Base-by-base conservation (phyloP, 2,888 invertebrate species). In the Leptopilina drosophilae region DNA sequence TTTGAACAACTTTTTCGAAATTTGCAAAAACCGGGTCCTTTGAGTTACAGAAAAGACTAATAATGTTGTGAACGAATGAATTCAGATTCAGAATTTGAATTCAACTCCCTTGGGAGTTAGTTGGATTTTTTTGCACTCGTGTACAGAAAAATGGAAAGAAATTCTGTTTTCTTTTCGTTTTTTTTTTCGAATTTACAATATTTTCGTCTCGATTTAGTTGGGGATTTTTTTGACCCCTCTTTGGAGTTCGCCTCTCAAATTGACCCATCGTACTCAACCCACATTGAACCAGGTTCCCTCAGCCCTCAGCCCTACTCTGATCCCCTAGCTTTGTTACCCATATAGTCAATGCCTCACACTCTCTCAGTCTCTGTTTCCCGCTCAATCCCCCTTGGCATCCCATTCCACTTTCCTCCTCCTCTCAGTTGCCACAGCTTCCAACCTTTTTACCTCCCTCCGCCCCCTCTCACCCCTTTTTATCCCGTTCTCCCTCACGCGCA, bases 381-480 rank as follows among this genome's bases (percentile, higher is more conserved):
- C 80, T 80, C 82, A 76, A 65, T 66, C 66, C 65, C 49, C 64
- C 83, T 83, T 86, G 86, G 87, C 88, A 86, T 84, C 87, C 87
- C 88, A 87, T 85, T 86, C 87, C 86, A 86, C 33, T 73, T 73
- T 73, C 56, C 77, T 26, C 59, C 77, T 49, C 77, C 64, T 83
- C 85, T 83, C 84, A 82, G 84, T 86, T 86, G 87, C 89, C 88
- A 85, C 88, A 88, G 88, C 89, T 87, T 87, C 88, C 87, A 87
- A 88, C 89, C 88, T 89, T 90, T 89, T 88, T 89, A 88, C 89
- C 89, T 87, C 87, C 84, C 82, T 87, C 85, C 33, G 1, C 33
- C 33, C 5, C 33, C 42, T 42, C 85, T 82, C 83, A 82, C 82
- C 84, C 80, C 84, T 85, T 84, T 85, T 80, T 84, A 78, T 80